Evolutionary conservation across 1,140 invertebrate species (phyloP), one percentile per base, ranked within the genome.

Genomic region (Parapsyche elsis): DNA sequence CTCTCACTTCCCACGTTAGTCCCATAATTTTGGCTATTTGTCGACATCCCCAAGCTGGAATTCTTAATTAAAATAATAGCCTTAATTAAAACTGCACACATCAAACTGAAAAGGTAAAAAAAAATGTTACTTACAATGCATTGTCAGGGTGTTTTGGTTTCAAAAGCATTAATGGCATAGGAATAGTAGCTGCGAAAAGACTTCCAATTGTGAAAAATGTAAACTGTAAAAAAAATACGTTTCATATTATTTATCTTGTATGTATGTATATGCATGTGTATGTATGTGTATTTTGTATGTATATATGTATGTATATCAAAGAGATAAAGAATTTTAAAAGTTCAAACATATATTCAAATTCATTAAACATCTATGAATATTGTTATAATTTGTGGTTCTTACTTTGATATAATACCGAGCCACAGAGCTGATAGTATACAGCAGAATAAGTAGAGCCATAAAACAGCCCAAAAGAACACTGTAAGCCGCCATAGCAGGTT

Each of bases 81-180:
- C 12, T 30, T 77, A 75, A 78, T 26, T 57, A 38, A 38, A 4
- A n/a, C n/a, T n/a, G n/a, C n/a, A n/a, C n/a, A n/a, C n/a, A n/a
- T n/a, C n/a, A n/a, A n/a, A n/a, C n/a, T n/a, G n/a, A n/a, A n/a
- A n/a, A n/a, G n/a, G n/a, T 74, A 16, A 46, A 74, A 26, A 9
- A 74, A 49, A 21, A 45, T 74, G 5, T 49, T 84, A 92, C 93
- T 94, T 89, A 95, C 94, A 95, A 85, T 16, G 93, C 94, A 87
- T 95, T 95, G 84, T 89, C 91, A 83, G 92, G 94, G 84, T 93
- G 90, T 67, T 91, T 88, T 7, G 94, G 93, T 80, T 88, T 90
- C 0, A 92, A 85, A 14, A 95, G 86, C 94, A 95, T 95, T 5
- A 95, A 85, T 16, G 94, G 94, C 71, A 95, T 90, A 73, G 92